Evolutionary conservation across 2,888 invertebrate genomes (phyloP).

Genomic region (Stenodema calcarata): DNA sequence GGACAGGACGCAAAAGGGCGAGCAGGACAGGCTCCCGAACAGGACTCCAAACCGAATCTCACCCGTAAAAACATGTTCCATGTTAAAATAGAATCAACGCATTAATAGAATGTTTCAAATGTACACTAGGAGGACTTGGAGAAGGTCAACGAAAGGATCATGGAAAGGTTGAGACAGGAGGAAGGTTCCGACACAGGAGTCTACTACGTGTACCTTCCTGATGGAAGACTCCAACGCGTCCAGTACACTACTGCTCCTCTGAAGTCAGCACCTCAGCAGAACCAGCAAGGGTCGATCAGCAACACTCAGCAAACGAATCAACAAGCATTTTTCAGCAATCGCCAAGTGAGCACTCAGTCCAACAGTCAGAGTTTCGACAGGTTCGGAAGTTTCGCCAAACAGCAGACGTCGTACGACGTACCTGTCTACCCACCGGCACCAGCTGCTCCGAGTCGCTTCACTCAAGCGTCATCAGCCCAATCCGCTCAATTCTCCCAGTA

Average conservation of each 20-base stretch:
- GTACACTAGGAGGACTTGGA: constrained; percentile 10
- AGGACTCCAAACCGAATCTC: too few species aligned
- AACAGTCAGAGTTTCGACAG: constrained; percentile 1
- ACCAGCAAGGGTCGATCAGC: neutral
- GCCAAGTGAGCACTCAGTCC: neutral
- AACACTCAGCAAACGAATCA: constrained; percentile 15
- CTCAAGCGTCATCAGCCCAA: neutral
- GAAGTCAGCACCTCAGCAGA: neutral
- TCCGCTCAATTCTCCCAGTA: neutral
- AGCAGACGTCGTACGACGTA: constrained; percentile 29
- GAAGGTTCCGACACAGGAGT: constrained; percentile 48
- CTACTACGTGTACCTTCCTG: constrained; percentile 51
- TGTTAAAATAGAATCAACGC: too few species aligned
- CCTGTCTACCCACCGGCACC: constrained; percentile 22
- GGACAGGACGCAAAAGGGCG: too few species aligned
- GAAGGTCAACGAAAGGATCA: constrained; percentile 33
- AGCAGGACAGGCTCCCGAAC: too few species aligned
- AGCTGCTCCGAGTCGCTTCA: neutral
- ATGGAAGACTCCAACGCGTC: constrained; percentile 50
- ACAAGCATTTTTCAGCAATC: constrained; percentile 16
- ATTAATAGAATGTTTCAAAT: too few species aligned
- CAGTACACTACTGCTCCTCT: constrained; percentile 50
- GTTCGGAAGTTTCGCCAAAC: constrained; percentile 26
- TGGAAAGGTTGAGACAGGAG: constrained; percentile 40
- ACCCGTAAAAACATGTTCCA: too few species aligned